Conservation (phyloP, 2,113 vertebrate genomes). For the cattle (Bos taurus) region DNA sequence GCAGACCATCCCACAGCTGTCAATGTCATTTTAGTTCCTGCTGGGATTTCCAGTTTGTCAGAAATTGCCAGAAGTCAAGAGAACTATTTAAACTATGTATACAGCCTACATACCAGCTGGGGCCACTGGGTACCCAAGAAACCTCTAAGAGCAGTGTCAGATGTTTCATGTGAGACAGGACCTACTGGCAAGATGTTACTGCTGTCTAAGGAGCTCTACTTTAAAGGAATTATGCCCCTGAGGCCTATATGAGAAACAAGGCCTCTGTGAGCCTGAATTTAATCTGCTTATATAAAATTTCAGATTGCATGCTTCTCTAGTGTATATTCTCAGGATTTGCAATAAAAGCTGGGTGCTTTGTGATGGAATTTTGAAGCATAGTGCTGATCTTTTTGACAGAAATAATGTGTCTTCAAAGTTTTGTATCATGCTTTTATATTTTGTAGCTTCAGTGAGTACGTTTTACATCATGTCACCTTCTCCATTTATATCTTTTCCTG, state of each 20-base stretch:
- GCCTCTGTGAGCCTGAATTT: background rate
- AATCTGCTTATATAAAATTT: constrained; percentile 27
- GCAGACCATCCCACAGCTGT: background rate
- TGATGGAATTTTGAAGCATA: constrained; percentile 18
- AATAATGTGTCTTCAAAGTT: background rate
- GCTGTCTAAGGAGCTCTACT: background rate
- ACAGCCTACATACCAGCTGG: background rate
- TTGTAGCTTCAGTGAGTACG: background rate
- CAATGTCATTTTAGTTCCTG: constrained; percentile 32
- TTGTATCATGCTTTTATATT: background rate
- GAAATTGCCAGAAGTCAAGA: constrained; percentile 35
- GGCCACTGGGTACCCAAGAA: background rate
- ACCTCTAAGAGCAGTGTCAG: background rate
- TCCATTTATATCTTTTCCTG: background rate
- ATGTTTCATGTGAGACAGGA: constrained; percentile 7
- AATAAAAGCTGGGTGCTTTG: background rate
- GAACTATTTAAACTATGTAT: constrained; percentile 39
- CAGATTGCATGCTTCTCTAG: background rate
- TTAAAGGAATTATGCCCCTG: background rate
- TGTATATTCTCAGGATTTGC: background rate
- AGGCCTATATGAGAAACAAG: background rate
- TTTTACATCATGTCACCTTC: background rate
- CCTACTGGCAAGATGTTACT: background rate
- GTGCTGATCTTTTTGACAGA: background rate
- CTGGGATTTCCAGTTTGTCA: constrained; percentile 42